Evolutionary conservation across 2,113 vertebrate genomes (phyloP), one percentile per base, ranked within the genome.

Genomic region (Bungarus multicinctus): DNA sequence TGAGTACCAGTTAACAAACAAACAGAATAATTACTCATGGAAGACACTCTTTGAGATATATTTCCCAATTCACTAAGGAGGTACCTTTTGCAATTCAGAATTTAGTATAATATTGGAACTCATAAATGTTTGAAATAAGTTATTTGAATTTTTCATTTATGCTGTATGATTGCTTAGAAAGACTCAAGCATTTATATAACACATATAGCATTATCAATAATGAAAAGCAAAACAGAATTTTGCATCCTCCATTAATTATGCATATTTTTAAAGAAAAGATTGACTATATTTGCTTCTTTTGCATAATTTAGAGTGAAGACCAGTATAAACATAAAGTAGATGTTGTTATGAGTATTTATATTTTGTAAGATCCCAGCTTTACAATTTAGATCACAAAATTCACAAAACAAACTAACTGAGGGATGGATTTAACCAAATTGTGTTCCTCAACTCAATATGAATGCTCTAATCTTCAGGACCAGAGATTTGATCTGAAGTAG

Each of bases 231-330:
- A 88, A 34, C 53, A 55, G 50, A 54, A 88, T 39, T 88, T 55
- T 54, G 53, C n/a, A 39, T 11, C 87, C 87, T 55, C 52, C 53
- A 88, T 34, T 9, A 54, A 55, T 88, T 34, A 55, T 54, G 86
- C 16, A 23, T 55, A 88, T 88, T 55, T 88, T 88, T 2, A 53
- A 55, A 88, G 34, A n/a, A 39, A 30, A 81, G 74, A 43, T 43
- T 55, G 87, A 54, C 14, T 88, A 55, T 88, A 54, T 88, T 88
- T 88, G 34, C 30, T n/a, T 88, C 87, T 55, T 55, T 55, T 88
- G 30, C 87, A 88, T 54, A 88, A 88, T 88, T 54, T 88, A 88
- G n/a, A 54, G 53, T 88, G 87, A n/a, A 88, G 87, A 54, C 87
- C 30, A n/a, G 18, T 54, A 20, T 88, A 55, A 88, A 8, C 10